Percentiles rank a stretch among this genome's conserved stretches.
Evolutionary conservation across 2,888 invertebrate genomes (phyloP).

Genomic region (Euspilapteryx auroguttella): DNA sequence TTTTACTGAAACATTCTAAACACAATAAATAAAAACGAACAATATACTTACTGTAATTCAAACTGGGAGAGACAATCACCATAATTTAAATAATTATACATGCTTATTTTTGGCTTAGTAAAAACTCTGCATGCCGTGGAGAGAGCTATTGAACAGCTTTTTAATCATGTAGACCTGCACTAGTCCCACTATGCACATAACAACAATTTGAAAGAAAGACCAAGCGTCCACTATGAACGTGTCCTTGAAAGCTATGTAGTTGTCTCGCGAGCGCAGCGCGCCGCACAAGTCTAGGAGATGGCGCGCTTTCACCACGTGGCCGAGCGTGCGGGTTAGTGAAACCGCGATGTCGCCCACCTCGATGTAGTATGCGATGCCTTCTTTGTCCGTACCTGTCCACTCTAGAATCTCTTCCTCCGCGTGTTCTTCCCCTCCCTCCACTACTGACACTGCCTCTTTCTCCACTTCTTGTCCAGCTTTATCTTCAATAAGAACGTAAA

Average conservation of each 20-base stretch:
- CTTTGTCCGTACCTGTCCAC: constrained; percentile 25
- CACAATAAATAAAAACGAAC: no score
- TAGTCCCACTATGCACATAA: constrained; percentile 73
- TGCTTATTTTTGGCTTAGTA: no score
- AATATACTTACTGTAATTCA: no score
- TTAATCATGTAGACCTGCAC: constrained; percentile 81
- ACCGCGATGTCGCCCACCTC: constrained; percentile 62
- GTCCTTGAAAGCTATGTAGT: constrained; percentile 77
- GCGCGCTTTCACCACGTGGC: constrained; percentile 64
- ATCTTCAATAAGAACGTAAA: constrained; percentile 71
- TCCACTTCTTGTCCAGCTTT: constrained; percentile 33
- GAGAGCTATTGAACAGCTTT: constrained; percentile 33
- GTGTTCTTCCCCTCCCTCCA: constrained; percentile 13
- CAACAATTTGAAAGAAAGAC: constrained; percentile 71
- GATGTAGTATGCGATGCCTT: constrained; percentile 25
- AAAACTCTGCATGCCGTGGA: no score
- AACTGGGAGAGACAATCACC: no score
- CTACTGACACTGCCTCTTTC: constrained; percentile 13
- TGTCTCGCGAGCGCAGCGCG: constrained; percentile 78
- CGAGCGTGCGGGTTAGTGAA: constrained; percentile 65
- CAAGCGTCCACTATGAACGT: constrained; percentile 80
- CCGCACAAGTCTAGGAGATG: constrained; percentile 69
- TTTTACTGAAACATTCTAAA: no score
- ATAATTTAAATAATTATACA: no score
- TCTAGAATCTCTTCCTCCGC: constrained; percentile 31